Evolutionary conservation across 2,888 invertebrate genomes (phyloP).

Genomic region (Spodoptera picta): DNA sequence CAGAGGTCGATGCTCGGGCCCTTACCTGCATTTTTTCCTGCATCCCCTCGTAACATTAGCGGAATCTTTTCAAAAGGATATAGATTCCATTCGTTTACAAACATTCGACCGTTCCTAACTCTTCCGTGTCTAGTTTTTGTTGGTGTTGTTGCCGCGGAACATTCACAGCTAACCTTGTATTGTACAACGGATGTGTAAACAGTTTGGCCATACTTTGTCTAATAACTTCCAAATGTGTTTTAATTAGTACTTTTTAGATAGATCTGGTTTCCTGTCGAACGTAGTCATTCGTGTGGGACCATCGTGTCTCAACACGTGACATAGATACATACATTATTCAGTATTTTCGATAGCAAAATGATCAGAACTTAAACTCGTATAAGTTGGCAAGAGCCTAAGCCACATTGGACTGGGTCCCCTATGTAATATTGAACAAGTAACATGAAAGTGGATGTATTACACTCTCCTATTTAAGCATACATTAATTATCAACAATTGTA

Average conservation of each 20-base stretch:
- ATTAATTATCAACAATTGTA: too few species aligned
- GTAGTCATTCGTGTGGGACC: neutral
- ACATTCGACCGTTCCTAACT: slow-evolving; percentile 42
- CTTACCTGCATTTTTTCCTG: slow-evolving; percentile 87
- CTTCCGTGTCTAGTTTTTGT: slow-evolving; percentile 47
- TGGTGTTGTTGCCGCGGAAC: slow-evolving; percentile 20
- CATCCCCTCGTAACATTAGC: slow-evolving; percentile 81
- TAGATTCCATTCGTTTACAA: slow-evolving; percentile 61
- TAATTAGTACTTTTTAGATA: neutral
- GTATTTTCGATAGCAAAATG: too few species aligned
- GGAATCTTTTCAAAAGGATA: slow-evolving; percentile 71
- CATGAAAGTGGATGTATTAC: too few species aligned
- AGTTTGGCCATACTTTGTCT: slow-evolving; percentile 16
- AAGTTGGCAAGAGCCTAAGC: too few species aligned
- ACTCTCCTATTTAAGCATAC: too few species aligned
- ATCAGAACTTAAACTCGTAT: too few species aligned
- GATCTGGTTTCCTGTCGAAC: neutral
- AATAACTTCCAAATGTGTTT: neutral
- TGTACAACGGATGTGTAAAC: slow-evolving; percentile 11
- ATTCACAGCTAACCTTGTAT: slow-evolving; percentile 33
- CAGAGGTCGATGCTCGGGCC: slow-evolving; percentile 85
- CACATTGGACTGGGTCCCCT: too few species aligned
- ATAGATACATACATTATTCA: too few species aligned
- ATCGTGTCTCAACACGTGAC: too few species aligned
- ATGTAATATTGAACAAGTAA: too few species aligned